These are phyloP conservation scores for Delphinapterus leucas DNA, from an alignment of 2,113 vertebrate species.

Conservation along the genomic window DNA sequence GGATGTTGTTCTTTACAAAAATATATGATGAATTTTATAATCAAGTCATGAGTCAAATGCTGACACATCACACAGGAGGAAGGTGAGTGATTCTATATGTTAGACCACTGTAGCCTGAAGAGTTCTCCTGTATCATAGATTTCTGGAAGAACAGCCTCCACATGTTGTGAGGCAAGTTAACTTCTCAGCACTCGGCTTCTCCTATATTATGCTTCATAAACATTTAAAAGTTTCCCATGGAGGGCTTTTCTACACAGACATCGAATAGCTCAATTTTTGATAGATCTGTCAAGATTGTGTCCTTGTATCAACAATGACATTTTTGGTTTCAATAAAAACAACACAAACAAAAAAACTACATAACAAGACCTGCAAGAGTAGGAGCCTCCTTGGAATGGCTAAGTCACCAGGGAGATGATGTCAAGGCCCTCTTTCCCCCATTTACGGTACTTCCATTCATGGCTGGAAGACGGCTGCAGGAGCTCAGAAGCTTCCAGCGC, in stretches of 20 bases:
- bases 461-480: fast-evolving
- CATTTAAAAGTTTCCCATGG: not conserved
- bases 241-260: not conserved
- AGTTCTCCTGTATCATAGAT: not conserved
- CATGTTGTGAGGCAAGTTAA: not conserved
- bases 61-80: not conserved
- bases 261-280: not conserved
- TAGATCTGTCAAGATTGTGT: not conserved
- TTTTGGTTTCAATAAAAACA: not conserved
- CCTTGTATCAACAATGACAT: not conserved
- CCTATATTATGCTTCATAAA: not conserved
- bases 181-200: not conserved
- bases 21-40: not conserved
- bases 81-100: not conserved
- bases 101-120: not conserved
- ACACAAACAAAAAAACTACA: not conserved
- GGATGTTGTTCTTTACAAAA: not conserved
- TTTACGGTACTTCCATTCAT: not conserved
- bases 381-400: not conserved
- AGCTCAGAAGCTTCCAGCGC: not conserved
- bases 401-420: not conserved
- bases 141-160: not conserved
- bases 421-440: not conserved
- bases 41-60: not conserved
- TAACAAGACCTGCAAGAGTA: not conserved